A percentile compares a stretch with the other conserved stretches of the same genome.
phyloP scores from a whole-genome alignment of 1,140 invertebrate genomes.

The Drosophila pachea region DNA sequence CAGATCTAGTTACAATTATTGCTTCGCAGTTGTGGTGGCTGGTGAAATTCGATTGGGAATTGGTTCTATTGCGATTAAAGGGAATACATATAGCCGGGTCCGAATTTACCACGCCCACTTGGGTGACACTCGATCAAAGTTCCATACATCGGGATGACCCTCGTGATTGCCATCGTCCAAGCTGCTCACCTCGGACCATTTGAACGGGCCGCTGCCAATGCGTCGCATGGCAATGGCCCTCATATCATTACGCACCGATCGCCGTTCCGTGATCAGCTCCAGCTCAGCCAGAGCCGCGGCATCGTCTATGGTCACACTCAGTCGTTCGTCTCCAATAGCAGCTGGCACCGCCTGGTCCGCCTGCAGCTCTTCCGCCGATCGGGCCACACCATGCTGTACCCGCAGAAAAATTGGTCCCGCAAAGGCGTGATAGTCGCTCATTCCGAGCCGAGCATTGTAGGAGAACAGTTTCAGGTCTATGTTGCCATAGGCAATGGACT shows the following conservation, averaged over 20 bases:
- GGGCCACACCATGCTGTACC: conserved; percentile 59
- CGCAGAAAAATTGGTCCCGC: conserved; percentile 75
- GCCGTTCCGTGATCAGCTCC: conserved; percentile 69
- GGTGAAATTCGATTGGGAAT: conserved; percentile 39
- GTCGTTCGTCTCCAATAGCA: conserved; percentile 61
- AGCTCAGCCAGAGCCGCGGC: conserved; percentile 61
- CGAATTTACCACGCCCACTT: conserved; percentile 80
- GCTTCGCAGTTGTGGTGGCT: conserved; percentile 36
- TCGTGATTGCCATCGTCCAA: conserved; percentile 80
- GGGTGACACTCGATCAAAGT: conserved; percentile 83
- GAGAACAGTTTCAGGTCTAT: conserved; percentile 78
- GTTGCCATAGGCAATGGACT: conserved; percentile 77
- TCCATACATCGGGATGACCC: conserved; percentile 88
- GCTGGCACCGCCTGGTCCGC: conserved; percentile 25
- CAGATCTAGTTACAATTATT: conserved; percentile 38
- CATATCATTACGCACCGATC: conserved; percentile 73
- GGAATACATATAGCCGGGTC: background rate
- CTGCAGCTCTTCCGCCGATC: conserved; percentile 33
- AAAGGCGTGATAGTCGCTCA: conserved; percentile 76
- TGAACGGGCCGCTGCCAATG: conserved; percentile 81
- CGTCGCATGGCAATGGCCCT: conserved; percentile 67
- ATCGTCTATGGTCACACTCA: conserved; percentile 66
- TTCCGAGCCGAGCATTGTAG: conserved; percentile 65
- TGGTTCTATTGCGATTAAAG: conserved; percentile 14
- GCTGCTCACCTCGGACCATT: conserved; percentile 85